Evolutionary conservation across 2,797 vertebrate species (phyloP).

Genomic region (Arremon brunneinucha): DNA sequence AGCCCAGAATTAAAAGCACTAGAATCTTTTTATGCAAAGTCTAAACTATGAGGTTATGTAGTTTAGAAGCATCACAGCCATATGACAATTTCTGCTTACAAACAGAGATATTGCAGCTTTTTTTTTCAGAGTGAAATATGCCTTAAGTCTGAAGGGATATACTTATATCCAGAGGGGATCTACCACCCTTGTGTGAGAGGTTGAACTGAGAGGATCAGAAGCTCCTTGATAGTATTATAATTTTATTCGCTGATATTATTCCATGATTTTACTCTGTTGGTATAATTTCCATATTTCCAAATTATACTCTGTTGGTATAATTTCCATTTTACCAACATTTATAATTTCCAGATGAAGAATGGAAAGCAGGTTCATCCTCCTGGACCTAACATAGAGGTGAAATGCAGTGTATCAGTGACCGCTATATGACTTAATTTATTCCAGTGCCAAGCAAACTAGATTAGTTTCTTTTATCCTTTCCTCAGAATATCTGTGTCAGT

Average conservation of each 20-base stretch:
- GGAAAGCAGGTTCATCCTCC: not conserved
- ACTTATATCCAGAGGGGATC: not conserved
- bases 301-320: not conserved
- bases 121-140: not conserved
- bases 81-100: not conserved
- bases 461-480: not conserved
- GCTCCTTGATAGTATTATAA: not conserved
- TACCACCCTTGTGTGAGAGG: not conserved
- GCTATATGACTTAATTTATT: not conserved
- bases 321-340: not conserved
- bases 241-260: not conserved
- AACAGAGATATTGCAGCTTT: not conserved
- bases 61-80: not conserved
- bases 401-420: not conserved
- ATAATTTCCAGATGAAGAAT: not conserved
- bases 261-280: not conserved
- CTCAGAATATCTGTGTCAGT: not conserved
- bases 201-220: not conserved
- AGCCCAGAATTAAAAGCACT: not conserved
- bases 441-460: not conserved
- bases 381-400: not conserved
- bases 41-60: not conserved
- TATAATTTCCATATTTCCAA: not conserved
- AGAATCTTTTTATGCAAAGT: not conserved
- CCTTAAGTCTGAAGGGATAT: not conserved